Base-by-base conservation (phyloP, 1,140 invertebrate genomes). In the Planococcus citri region DNA sequence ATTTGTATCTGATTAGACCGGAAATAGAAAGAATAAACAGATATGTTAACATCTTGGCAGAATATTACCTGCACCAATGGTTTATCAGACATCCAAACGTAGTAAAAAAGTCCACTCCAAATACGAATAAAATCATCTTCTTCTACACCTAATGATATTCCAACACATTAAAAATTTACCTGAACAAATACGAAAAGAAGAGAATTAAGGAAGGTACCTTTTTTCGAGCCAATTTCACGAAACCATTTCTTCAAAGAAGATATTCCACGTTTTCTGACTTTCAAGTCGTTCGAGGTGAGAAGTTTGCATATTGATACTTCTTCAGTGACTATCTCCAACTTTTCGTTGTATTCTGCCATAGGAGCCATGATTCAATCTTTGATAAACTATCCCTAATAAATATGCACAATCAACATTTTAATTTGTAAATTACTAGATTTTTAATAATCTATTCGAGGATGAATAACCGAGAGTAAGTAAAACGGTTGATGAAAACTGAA, bases 1-100 rank as follows among this genome's bases (percentile, higher is more conserved):
- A n/a, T n/a, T n/a, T n/a, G n/a, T n/a, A 77, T 71, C 29, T 3
- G 29, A 6, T 33, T 33, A 6, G 29, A 73, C 72, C 69, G 67
- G 75, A 69, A 60, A 72, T n/a, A 70, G 73, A 68, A 57, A 67
- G 60, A 73, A n/a, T 33, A 10, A 33, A 33, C n/a, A n/a, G n/a
- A n/a, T n/a, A n/a, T n/a, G n/a, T 33, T 33, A 1, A 4, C 3
- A 3, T 27, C 21, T 12, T 4, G 57, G n/a, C n/a, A n/a, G n/a
- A n/a, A n/a, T n/a, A n/a, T n/a, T 79, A 88, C 87, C 82, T 89
- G 93, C 41, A 92, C 78, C 24, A 96, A 77, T 14, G 91, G 91
- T 79, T 96, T 96, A 78, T 97, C 94, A 0, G 92, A 91, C 91
- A 95, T 94, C 92, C 94, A 97, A 82, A 96, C 90, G 72, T 90